Evolutionary conservation across 2,113 vertebrate genomes (phyloP).

Genomic region (Xenopus tropicalis): DNA sequence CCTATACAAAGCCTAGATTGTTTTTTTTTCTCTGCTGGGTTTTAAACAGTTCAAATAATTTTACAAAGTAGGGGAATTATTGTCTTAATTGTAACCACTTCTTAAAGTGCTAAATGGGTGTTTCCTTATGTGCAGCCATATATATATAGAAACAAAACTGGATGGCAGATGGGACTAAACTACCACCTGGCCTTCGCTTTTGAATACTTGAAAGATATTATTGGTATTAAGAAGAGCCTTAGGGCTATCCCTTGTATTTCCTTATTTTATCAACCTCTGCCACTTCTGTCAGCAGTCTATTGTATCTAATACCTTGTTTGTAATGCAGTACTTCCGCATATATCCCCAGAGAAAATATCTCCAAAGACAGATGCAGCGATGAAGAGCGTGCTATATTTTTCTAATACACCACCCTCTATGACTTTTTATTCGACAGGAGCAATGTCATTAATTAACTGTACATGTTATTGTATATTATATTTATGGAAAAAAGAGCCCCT

Average conservation of each 20-base stretch:
- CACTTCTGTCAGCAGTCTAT: neutral
- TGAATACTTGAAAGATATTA: neutral
- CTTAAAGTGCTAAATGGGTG: constrained; percentile 7
- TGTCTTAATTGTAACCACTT: constrained; percentile 15
- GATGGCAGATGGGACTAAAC: neutral
- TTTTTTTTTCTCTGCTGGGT: neutral
- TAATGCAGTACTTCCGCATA: neutral
- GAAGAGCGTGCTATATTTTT: no score
- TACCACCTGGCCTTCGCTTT: constrained; percentile 1
- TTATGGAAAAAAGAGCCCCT: no score
- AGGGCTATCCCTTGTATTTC: neutral
- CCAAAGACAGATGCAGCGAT: no score
- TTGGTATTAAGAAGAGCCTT: neutral
- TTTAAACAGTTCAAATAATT: neutral
- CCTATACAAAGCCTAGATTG: constrained; percentile 2
- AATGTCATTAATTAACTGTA: no score
- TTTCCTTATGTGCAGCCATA: constrained; percentile 5
- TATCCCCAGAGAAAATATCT: neutral
- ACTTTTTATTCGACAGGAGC: no score
- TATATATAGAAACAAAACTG: constrained; percentile 1
- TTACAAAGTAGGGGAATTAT: constrained; percentile 1
- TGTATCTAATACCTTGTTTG: neutral
- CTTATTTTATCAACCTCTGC: neutral
- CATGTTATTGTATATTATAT: no score
- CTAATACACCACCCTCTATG: no score